Evolutionary conservation across 2,797 vertebrate genomes (phyloP).

Genomic region (Epinephelus coioides): DNA sequence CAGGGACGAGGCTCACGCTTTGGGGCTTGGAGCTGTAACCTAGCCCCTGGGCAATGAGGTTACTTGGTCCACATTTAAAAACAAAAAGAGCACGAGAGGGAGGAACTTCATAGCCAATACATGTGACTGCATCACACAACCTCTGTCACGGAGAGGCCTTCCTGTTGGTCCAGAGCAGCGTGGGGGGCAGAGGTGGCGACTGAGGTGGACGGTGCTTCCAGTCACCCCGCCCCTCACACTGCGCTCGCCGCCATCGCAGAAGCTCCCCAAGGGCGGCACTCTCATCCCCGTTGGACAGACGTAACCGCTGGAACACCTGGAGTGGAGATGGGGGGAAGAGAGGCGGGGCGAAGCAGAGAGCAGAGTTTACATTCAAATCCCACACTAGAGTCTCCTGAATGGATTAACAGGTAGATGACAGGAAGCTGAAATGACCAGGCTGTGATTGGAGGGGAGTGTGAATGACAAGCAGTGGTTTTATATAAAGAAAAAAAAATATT

Average conservation of each 20-base stretch:
- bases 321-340: neutral
- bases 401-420: conserved; percentile 1
- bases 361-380: conserved; percentile 2
- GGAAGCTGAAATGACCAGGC: conserved; percentile 38
- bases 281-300: conserved; percentile 88
- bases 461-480: conserved; percentile 20
- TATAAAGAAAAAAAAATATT: neutral
- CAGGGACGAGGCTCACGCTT: conserved; percentile 43
- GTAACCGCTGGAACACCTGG: conserved; percentile 91
- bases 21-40: conserved; percentile 26
- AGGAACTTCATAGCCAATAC: conserved; percentile 18
- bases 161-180: conserved; percentile 89
- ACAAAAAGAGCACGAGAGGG: conserved; percentile 19
- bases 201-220: conserved; percentile 88
- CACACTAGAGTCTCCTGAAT: neutral
- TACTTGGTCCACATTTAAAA: conserved; percentile 49
- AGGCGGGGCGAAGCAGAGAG: neutral
- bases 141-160: conserved; percentile 83
- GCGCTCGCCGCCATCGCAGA: conserved; percentile 89
- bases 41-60: conserved; percentile 35
- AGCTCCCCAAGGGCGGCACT: conserved; percentile 89
- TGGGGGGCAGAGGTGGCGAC: conserved; percentile 85
- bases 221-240: conserved; percentile 88
- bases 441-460: conserved; percentile 7
- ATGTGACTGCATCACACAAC: conserved; percentile 21